These are phyloP conservation scores for Aphelenchoides besseyi DNA, from an alignment of 1,140 invertebrate species.

Conservation along the genomic window DNA sequence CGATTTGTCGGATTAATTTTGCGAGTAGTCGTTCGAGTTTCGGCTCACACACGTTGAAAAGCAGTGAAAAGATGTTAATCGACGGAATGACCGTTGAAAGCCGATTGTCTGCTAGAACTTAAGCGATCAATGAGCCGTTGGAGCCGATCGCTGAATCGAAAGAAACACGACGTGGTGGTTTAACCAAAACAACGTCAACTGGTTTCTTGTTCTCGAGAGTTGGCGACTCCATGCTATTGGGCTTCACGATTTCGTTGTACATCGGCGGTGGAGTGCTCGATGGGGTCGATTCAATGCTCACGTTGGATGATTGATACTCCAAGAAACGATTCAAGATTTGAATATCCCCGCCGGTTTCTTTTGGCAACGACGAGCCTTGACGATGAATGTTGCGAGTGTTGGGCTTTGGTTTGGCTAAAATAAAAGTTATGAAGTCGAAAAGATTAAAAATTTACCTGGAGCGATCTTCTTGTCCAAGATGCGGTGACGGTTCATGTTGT, in stretches of 20 bases:
- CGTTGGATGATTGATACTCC: neutral
- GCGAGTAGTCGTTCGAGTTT: neutral
- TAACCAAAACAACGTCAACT: neutral
- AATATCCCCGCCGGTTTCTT: neutral
- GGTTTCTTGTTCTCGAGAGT: neutral
- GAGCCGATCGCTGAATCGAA: neutral
- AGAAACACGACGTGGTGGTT: neutral
- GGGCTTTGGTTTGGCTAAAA: neutral
- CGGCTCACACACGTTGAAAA: neutral
- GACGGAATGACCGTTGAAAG: neutral
- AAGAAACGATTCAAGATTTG: neutral
- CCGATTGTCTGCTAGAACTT: neutral
- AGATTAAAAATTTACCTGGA: neutral
- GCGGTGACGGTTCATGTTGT: neutral
- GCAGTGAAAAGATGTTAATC: neutral
- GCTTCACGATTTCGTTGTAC: neutral
- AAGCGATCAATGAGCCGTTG: neutral
- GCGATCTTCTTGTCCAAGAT: neutral
- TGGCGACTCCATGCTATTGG: neutral
- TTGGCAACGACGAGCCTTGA: neutral
- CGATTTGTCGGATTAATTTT: neutral
- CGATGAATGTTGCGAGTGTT: neutral
- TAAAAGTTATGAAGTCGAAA: neutral
- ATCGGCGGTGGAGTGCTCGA: conserved; percentile 5
- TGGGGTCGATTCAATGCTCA: neutral